These are phyloP conservation scores for Spea multiplicata DNA, from an alignment of 2,113 vertebrate genomes.

Conservation along the genomic window DNA sequence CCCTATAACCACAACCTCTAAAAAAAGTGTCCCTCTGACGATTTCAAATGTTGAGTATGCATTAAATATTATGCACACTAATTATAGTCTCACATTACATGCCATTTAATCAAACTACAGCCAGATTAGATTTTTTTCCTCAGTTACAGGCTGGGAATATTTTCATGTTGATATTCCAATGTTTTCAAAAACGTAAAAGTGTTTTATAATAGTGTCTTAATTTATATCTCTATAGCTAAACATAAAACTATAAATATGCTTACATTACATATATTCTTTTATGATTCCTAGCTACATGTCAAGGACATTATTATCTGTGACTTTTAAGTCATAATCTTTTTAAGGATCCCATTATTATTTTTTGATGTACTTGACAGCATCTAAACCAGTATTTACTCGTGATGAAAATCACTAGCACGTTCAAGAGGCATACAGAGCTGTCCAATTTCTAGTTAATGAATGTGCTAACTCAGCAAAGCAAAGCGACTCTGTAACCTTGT, in stretches of 20 bases:
- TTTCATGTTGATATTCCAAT: too few species aligned
- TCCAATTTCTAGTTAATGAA: conserved; percentile 35
- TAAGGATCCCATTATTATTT: conserved; percentile 35
- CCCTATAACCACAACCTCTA: too few species aligned
- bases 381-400: conserved; percentile 19
- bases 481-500: conserved; percentile 38
- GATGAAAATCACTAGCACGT: conserved; percentile 19
- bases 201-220: too few species aligned
- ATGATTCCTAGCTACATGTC: background rate
- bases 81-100: too few species aligned
- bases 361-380: conserved; percentile 20
- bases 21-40: too few species aligned
- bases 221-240: background rate
- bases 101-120: too few species aligned
- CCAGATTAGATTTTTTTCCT: too few species aligned
- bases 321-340: conserved; percentile 29
- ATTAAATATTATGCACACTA: too few species aligned
- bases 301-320: conserved; percentile 12
- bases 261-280: background rate
- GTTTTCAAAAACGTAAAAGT: too few species aligned
- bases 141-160: too few species aligned
- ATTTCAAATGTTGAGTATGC: too few species aligned
- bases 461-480: conserved; percentile 39
- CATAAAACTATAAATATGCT: background rate
- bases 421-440: conserved; percentile 4